Evolutionary conservation across 2,888 invertebrate species (phyloP).

Genomic region (Xestia ashworthii): DNA sequence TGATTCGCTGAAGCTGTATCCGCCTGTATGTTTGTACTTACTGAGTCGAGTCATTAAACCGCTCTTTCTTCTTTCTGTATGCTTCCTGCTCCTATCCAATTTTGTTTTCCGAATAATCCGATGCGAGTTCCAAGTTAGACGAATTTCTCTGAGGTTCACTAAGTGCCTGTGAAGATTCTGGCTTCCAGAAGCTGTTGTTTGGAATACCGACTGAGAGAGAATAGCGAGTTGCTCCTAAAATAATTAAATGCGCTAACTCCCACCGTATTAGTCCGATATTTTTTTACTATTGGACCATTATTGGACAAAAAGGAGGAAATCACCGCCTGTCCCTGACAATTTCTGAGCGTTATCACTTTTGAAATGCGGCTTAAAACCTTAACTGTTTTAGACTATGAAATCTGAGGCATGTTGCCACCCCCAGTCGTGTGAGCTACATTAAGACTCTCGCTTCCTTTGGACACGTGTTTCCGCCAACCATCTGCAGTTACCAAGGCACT

Average conservation of each 20-base stretch:
- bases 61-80: not conserved
- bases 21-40: constrained; percentile 36
- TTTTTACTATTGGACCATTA: not conserved
- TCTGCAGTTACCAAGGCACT: constrained; percentile 12
- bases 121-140: not conserved
- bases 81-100: not conserved
- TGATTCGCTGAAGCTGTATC: constrained; percentile 26
- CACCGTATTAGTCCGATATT: not conserved
- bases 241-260: not conserved
- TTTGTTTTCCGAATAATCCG: not conserved
- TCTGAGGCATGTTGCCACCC: constrained; percentile 36
- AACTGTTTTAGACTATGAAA: not conserved
- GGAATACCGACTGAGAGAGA: not conserved
- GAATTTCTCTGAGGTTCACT: not conserved
- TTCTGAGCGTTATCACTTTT: not conserved
- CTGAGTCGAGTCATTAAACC: constrained; percentile 12
- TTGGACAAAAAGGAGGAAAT: not conserved
- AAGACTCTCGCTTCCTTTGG: constrained; percentile 36
- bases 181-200: not conserved
- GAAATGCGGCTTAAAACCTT: not conserved
- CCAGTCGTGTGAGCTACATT: constrained; percentile 37
- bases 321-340: not conserved
- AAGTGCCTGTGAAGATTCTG: not conserved
- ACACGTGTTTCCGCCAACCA: constrained; percentile 30
- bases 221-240: not conserved